Evolutionary conservation across 2,797 vertebrate genomes (phyloP), one percentile per base, ranked within the genome.

Genomic region (Melanogrammus aeglefinus): DNA sequence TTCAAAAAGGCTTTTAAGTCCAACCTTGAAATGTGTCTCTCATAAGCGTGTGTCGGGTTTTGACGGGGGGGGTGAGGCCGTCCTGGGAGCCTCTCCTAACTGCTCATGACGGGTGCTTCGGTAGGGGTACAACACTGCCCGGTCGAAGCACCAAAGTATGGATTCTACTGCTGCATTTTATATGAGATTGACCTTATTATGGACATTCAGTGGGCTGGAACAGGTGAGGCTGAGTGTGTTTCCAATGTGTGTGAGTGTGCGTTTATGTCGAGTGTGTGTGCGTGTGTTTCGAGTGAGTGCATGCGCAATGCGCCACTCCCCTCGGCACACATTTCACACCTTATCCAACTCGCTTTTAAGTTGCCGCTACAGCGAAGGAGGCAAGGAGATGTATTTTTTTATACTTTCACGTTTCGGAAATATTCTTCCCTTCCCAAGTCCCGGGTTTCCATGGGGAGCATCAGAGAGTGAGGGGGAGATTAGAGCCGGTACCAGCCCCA

Each of bases 1-100:
- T 82, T 27, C 36, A 36, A 75, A 81, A 81, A 86, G 74, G 74
- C 81, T 84, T 88, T 81, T 35, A 80, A 80, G 80, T 79, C 71
- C 70, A 75, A 75, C 81, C 73, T 82, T 77, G 36, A 77, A 80
- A 86, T 81, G 57, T 51, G 80, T 77, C 77, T 81, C 29, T 29
- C 31, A 71, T 33, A 82, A 86, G 63, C 80, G 82, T 71, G 35
- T 51, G 82, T 79, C 71, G 41, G 63, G 79, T 66, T 66, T 70
- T 44, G 51, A 79, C 76, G 72, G 57, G 66, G 57, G 66, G 74
- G 41, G 72, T 31, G 44, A 63, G 63, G 76, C 2, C 76, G 33
- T 13, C 36, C 47, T 18, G 29, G 21, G 16, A 35, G 10, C 57
- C 31, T 36, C 72, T 24, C 27, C 10, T 63, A 63, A 75, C 13